Base-by-base conservation (phyloP, 1,140 invertebrate species). In the Ylistrum balloti region DNA sequence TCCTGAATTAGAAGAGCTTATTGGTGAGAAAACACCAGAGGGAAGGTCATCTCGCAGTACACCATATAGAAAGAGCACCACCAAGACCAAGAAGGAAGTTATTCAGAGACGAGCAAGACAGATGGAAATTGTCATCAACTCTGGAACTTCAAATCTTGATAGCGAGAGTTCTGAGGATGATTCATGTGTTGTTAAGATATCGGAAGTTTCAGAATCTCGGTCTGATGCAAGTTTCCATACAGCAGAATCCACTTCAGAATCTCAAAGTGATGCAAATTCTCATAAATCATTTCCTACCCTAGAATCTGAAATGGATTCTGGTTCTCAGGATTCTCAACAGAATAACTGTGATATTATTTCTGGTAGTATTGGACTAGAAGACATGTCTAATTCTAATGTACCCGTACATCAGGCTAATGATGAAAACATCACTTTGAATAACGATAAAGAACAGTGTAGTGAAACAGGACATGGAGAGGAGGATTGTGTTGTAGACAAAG, bases 51-150 rank as follows among this genome's bases (percentile, higher is more conserved):
- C 86, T 11, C 15, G 33, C n/a, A 87, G 85, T 11, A 89, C 87
- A 0, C 91, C 91, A 22, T 38, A 45, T 15, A 92, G 92, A 86
- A 91, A 91, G 22, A 94, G 93, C 38, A 93, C 94, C 13, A 93
- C 94, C 33, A 93, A 94, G 56, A 91, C 92, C 33, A 94, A 94
- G 45, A 93, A 93, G 33, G 93, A 92, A 45, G 92, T 88, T 9
- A 91, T 92, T 48, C 89, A 92, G 56, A 94, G 86, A 35, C 88
- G 89, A 15, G 74, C 74, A 33, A 85, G 86, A 45, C 41, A 45
- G 17, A 45, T 45, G 33, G 48, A 45, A 28, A 86, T 86, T 11
- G 34, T 88, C 11, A 41, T 86, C 3, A 90, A 89, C 15, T 86
- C 88, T 86, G 32, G 86, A 20, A 74, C 88, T 41, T 32, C 56